These are phyloP conservation scores for Poeciliopsis occidentalis DNA, from an alignment of 2,113 vertebrate species.

Conservation along the genomic window DNA sequence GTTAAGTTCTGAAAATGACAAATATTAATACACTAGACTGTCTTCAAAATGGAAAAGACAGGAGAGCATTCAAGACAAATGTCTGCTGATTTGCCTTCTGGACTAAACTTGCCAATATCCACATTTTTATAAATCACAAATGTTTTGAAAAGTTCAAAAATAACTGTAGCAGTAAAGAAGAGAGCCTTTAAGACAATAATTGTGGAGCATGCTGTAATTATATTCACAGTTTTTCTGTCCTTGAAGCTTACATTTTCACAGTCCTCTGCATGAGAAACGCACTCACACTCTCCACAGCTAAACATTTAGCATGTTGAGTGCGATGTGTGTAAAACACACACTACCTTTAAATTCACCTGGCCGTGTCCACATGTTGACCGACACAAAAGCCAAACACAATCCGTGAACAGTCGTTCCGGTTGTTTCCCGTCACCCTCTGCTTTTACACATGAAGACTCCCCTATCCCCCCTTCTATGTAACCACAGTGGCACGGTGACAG, in stretches of 20 bases:
- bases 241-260: neutral
- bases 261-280: neutral
- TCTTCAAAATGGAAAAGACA: neutral
- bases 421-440: conserved; percentile 29
- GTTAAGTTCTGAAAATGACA: neutral
- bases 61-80: neutral
- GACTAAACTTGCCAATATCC: neutral
- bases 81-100: neutral
- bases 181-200: neutral
- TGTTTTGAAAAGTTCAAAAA: neutral
- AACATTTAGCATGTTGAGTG: too few species aligned
- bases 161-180: neutral
- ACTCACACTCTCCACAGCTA: neutral
- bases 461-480: conserved; percentile 33
- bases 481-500: conserved; percentile 48
- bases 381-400: conserved; percentile 57
- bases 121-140: neutral
- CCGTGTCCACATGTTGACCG: conserved; percentile 37
- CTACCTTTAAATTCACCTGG: conserved; percentile 23
- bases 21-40: neutral
- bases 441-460: conserved; percentile 41
- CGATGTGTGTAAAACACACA: neutral
- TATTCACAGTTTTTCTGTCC: neutral
- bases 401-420: conserved; percentile 23
- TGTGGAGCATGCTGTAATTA: neutral